Base-by-base conservation (phyloP, 2,113 vertebrate species). In the Suncus etruscus region DNA sequence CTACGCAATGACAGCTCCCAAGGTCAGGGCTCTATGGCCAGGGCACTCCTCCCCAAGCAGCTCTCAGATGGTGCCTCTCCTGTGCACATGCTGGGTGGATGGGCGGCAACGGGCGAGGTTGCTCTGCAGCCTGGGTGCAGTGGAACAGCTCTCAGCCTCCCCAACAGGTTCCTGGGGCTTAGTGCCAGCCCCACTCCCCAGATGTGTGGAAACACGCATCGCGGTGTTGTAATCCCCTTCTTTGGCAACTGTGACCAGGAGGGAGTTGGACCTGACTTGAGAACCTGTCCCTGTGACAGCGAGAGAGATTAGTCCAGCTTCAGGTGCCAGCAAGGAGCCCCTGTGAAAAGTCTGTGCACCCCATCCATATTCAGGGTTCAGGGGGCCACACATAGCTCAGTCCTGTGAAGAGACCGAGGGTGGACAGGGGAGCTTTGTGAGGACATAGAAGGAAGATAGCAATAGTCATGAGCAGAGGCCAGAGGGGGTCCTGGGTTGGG, bases 191-290 rank as follows among this genome's bases (percentile, higher is more conserved):
- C 18, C 31, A 31, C 25, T 39, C 83, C 85, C 48, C 69, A 74
- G 83, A 39, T 63, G 63, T 83, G 87, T 58, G 83, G 88, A 79
- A 83, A 86, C 73, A 66, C 0, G 2, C 39, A 15, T 29, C 25
- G 15, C 48, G 4, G 16, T 45, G 83, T 58, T 5, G 88, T 73
- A 81, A 91, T 11, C n/a, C 6, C 14, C 29, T 39, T 58, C 79
- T 94, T 87, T 77, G 83, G 82, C 83, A 96, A 81, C 12, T 6
- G 3, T 18, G 63, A 70, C 81, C 48, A 50, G 25, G 39, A 87
- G 70, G 75, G 51, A 83, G 72, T 16, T n/a, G 11, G 31, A 47
- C 4, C 27, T 31, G 39, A 73, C 39, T n/a, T 8, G 15, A 76
- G 48, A 74, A 78, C 22, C 39, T 22, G 25, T 12, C 29, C 58